These are phyloP conservation scores for Halichoerus grypus DNA, from an alignment of 2,113 vertebrate species.

Conservation along the genomic window DNA sequence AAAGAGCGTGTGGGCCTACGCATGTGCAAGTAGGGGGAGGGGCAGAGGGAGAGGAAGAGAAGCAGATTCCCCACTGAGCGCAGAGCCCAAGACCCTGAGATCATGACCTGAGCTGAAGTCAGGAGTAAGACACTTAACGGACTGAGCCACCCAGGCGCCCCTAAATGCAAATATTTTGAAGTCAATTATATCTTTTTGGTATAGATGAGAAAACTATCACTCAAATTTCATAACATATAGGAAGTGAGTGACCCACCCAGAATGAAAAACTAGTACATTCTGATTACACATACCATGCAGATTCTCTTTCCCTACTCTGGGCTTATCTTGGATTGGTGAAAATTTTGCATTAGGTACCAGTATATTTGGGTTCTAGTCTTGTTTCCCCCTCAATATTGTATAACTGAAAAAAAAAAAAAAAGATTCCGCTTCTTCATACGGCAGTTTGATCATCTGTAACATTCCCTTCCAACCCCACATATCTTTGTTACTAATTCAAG, in stretches of 20 bases:
- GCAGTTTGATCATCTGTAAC: background rate
- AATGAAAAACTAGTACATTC: background rate
- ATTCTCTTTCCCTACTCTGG: background rate
- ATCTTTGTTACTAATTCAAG: background rate
- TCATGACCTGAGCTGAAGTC: background rate
- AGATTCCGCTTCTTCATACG: fast-evolving
- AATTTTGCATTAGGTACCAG: background rate
- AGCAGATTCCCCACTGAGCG: background rate
- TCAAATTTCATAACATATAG: background rate
- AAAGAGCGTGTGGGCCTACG: fast-evolving
- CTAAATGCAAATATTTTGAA: background rate
- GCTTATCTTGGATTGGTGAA: background rate
- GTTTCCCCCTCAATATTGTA: background rate
- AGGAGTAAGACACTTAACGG: background rate
- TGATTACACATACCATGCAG: background rate
- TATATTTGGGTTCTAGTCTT: background rate
- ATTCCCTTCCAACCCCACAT: background rate
- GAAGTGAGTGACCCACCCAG: background rate
- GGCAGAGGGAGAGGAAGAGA: background rate
- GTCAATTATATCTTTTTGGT: background rate
- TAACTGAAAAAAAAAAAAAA: background rate
- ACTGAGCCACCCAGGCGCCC: background rate
- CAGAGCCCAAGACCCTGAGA: background rate
- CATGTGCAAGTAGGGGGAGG: background rate
- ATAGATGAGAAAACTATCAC: background rate